Base-by-base conservation (phyloP, 2,113 vertebrate species). In the Probosciger aterrimus region DNA sequence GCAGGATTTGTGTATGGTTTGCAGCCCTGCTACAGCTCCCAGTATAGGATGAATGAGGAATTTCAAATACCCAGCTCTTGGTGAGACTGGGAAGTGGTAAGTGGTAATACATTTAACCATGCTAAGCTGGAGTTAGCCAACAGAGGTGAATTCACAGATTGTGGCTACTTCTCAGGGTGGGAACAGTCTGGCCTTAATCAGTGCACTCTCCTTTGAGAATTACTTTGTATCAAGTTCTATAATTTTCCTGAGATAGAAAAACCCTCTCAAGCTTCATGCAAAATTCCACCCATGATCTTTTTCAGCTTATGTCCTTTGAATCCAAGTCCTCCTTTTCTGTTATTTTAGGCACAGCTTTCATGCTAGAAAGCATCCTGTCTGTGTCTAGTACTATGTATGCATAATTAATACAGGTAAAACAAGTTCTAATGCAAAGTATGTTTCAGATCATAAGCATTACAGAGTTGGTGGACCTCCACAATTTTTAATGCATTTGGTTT, bases 361-460 rank as follows among this genome's bases (percentile, higher is more conserved):
- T 24, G 75, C 55, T 65, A 68, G 70, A 76, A 88, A 95, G 74
- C 65, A 90, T 65, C 52, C 70, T 84, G 33, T 41, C 60, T 47
- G 13, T 89, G 84, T 73, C 75, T 87, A 78, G 53, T 71, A 39
- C 53, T 75, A 53, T 39, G 50, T 75, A 63, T 43, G 50, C 60
- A 82, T 93, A 95, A 95, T 74, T 86, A 71, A 85, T 39, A 88
- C 81, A 78, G 52, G 78, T 44, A 86, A 52, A 96, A 93, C 82
- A 68, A 91, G 91, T 92, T 88, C 76, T 89, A 39, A 89, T 87
- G 89, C 82, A 87, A 85, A 92, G 53, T 30, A 1, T 39, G 65
- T 73, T 85, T 94, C 74, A 85, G 52, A 77, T 84, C n/a, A 62
- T 47, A 84, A 84, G 27, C 52, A 68, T 9, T 76, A 69, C 15